Base-by-base conservation (phyloP, 2,888 invertebrate genomes). In the Hecatera dysodea region DNA sequence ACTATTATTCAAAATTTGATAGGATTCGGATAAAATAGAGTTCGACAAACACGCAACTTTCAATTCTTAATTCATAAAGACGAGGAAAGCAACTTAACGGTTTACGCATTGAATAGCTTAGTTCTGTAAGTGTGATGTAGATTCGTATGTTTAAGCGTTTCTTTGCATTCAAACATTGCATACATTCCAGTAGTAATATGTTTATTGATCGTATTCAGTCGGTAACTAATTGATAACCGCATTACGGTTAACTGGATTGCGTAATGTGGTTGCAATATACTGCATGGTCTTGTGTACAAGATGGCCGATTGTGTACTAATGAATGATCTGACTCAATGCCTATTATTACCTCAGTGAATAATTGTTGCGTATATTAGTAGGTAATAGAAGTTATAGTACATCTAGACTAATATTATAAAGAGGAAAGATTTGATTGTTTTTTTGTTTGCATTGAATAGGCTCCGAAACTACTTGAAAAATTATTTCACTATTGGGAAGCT, bases 221-320 rank as follows among this genome's bases (percentile, higher is more conserved):
- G 8, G 27, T 67, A 61, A 56, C 33, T 44, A 22, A 50, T n/a
- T 46, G 22, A 46, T 75, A 44, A 53, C 33, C 46, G 12, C 52
- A 53, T 62, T 44, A 46, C n/a, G n/a, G 46, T 27, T 24, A 48
- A 22, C 67, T 39, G n/a, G 11, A 15, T 33, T 19, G 24, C 24
- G 24, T 57, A 39, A 74, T 74, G 29, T n/a, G 56, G 61, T 46
- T 22, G 42, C 70, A 56, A 55, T 55, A 36, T 55, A 39, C 42
- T 27, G 29, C 17, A 42, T 17, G 5, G 19, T 22, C 9, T 15
- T 39, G 4, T 36, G 53, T 29, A 29, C 11, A 56, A n/a, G 50
- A 33, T 33, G 17, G 33, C 17, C 8, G 29, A 46, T 46, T 22
- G 22, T 22, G 33, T 24, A 12, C 15, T 57, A 42, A 67, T 67